Conservation (phyloP, 2,113 vertebrate genomes). For the Eclectus roratus region DNA sequence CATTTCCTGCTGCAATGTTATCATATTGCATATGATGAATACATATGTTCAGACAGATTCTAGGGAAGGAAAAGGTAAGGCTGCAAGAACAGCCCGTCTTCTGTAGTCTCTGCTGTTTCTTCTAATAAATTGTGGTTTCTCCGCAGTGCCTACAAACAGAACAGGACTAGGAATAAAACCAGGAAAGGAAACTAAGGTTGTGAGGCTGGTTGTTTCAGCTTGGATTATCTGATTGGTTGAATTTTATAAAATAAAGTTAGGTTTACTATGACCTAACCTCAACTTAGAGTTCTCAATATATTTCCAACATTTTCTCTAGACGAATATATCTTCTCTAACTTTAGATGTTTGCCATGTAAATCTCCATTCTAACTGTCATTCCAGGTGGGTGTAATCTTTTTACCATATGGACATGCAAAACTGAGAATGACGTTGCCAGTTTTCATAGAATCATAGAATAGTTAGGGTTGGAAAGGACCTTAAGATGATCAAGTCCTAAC, state of each 20-base stretch:
- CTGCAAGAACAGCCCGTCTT: not conserved
- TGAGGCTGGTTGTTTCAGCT: not conserved
- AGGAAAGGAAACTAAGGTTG: not conserved
- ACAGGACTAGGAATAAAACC: not conserved
- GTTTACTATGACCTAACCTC: not conserved
- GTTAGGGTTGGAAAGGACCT: not conserved
- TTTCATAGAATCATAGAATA: not conserved
- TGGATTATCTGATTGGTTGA: not conserved
- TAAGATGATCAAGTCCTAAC: not conserved
- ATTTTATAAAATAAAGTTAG: not conserved
- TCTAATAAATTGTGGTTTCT: not conserved
- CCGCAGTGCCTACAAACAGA: not conserved
- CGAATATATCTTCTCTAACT: not conserved
- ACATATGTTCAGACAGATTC: not conserved
- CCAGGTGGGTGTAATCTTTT: not conserved
- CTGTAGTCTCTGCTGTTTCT: not conserved
- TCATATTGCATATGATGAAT: not conserved
- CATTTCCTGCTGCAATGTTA: not conserved
- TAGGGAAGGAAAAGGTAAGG: not conserved
- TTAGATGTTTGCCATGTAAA: not conserved
- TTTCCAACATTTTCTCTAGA: not conserved
- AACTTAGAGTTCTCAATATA: not conserved
- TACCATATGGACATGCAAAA: not conserved
- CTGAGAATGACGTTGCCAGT: not conserved
- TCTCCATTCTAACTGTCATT: not conserved